Conservation (phyloP, 2,113 vertebrate species). For the Sphaerodactylus townsendi region DNA sequence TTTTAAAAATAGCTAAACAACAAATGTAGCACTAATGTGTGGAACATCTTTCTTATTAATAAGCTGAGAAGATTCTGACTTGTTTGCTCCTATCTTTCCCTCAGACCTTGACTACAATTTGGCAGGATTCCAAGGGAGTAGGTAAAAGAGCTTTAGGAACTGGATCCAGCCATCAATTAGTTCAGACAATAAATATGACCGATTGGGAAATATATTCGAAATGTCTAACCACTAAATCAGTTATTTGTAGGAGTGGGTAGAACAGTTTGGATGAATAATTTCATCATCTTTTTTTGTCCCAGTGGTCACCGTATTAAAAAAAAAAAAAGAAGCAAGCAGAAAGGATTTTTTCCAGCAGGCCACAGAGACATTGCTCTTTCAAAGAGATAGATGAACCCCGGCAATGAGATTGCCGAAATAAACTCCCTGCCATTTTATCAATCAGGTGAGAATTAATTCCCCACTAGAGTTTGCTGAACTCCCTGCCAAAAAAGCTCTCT, state of each 20-base stretch:
- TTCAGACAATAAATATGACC: neutral
- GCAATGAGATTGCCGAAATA: conserved; percentile 39
- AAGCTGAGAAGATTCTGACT: no score
- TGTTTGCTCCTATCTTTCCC: neutral
- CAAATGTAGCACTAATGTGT: neutral
- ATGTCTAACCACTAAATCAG: neutral
- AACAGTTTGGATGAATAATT: neutral
- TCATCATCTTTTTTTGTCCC: neutral
- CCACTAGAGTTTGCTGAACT: conserved; percentile 36
- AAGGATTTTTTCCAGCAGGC: neutral
- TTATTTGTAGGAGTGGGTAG: neutral
- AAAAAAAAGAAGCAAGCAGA: no score
- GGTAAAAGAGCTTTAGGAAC: neutral
- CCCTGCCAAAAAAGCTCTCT: conserved; percentile 47
- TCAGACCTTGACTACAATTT: neutral
- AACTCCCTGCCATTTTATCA: conserved; percentile 30
- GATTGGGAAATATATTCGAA: conserved; percentile 3
- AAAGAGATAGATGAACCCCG: conserved; percentile 28
- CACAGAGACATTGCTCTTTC: conserved; percentile 12
- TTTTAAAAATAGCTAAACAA: neutral
- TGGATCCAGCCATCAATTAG: neutral
- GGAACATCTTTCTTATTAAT: no score
- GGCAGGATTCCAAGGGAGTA: neutral
- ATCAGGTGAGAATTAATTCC: conserved; percentile 47
- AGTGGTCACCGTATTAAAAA: neutral